Evolutionary conservation across 2,113 vertebrate species (phyloP).

Genomic region (Ameiurus melas): DNA sequence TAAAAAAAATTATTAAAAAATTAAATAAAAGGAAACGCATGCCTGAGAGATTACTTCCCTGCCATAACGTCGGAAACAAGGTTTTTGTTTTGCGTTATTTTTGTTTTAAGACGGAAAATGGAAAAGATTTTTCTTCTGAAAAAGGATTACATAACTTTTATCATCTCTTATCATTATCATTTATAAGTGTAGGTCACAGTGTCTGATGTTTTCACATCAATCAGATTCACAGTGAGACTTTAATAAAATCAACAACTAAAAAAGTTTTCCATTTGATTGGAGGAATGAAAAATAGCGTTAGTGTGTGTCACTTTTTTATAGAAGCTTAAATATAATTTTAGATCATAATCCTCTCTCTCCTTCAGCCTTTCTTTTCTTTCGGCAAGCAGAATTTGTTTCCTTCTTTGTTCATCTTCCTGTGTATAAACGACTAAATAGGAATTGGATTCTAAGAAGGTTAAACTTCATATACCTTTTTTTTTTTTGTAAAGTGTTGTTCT

Average conservation of each 20-base stretch:
- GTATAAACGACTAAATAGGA: not conserved
- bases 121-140: not conserved
- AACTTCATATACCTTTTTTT: too few species aligned
- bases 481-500: not conserved
- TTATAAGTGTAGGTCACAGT: not conserved
- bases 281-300: not conserved
- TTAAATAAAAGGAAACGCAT: not conserved
- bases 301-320: constrained; percentile 22
- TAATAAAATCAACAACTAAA: not conserved
- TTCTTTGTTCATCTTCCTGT: not conserved
- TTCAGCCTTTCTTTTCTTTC: not conserved
- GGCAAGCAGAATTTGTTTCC: not conserved
- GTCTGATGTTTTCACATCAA: not conserved
- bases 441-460: not conserved
- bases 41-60: constrained; percentile 19
- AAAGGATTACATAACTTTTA: not conserved
- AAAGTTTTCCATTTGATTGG: too few species aligned
- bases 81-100: not conserved
- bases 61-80: not conserved
- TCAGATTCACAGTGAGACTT: not conserved
- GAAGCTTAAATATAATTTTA: not conserved
- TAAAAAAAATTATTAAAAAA: not conserved
- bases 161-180: not conserved
- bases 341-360: not conserved
- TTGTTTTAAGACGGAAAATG: not conserved